phyloP scores from a whole-genome alignment of 2,797 vertebrate genomes.

The Sebastolobus altivelis region DNA sequence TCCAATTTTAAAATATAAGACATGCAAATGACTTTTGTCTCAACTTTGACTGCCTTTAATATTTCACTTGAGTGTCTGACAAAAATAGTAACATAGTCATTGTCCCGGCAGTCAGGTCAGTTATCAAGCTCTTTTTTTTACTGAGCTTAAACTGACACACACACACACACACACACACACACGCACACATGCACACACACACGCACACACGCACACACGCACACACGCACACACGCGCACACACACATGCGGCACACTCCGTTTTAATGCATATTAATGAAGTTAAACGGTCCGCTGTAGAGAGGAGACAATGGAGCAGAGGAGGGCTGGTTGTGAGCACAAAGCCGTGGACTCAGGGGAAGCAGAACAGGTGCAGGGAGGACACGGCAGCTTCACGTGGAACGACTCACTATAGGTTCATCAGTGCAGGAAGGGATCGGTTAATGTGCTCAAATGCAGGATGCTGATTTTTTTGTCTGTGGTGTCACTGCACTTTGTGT shows the following conservation, averaged over 20 bases:
- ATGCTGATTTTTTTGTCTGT: background rate
- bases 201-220: conserved; percentile 32
- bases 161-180: conserved; percentile 33
- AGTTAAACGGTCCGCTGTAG: conserved; percentile 73
- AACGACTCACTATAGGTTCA: conserved; percentile 47
- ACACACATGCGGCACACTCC: conserved; percentile 34
- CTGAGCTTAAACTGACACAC: conserved; percentile 54
- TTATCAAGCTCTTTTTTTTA: conserved; percentile 49
- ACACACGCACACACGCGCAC: conserved; percentile 38
- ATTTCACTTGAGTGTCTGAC: conserved; percentile 51
- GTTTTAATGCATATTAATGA: conserved; percentile 86
- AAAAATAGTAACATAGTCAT: conserved; percentile 63
- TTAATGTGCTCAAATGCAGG: background rate
- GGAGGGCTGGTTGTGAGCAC: conserved; percentile 60
- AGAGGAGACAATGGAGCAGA: conserved; percentile 72
- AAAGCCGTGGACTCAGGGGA: conserved; percentile 70
- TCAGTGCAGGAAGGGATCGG: conserved; percentile 37
- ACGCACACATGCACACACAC: conserved; percentile 43
- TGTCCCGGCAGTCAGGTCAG: conserved; percentile 54
- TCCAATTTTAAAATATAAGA: conserved; percentile 47
- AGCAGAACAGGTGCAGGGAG: conserved; percentile 72
- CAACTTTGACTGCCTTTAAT: conserved; percentile 48
- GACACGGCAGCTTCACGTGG: conserved; percentile 50
- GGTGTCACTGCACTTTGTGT: background rate
- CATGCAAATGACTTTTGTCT: conserved; percentile 54